Evolutionary conservation across 1,140 invertebrate genomes (phyloP).

Genomic region (Zaprionus inermis): DNA sequence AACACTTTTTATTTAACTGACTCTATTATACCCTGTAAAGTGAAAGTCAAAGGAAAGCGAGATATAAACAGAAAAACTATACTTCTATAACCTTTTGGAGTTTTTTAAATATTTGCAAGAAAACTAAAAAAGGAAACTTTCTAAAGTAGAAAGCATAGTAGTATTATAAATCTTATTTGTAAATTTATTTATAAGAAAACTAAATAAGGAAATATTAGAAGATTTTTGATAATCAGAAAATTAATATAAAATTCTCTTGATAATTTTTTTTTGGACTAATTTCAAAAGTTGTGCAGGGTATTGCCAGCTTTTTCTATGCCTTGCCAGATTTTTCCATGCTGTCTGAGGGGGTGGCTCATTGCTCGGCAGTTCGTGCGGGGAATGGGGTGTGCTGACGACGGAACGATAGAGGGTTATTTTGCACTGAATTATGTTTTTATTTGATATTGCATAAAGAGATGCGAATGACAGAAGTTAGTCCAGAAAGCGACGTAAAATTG

Average conservation of each 20-base stretch:
- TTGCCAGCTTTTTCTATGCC: background rate
- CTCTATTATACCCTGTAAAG: constrained; percentile 35
- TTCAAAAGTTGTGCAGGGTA: constrained; percentile 18
- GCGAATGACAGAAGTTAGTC: constrained; percentile 59
- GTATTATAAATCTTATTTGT: too few species aligned
- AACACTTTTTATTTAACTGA: constrained; percentile 31
- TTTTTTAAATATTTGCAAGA: too few species aligned
- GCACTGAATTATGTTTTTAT: constrained; percentile 69
- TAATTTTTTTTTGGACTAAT: too few species aligned
- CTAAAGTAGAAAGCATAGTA: too few species aligned
- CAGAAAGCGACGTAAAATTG: constrained; percentile 70
- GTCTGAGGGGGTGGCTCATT: constrained; percentile 38
- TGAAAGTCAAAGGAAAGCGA: background rate
- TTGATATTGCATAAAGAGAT: constrained; percentile 61
- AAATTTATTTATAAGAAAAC: too few species aligned
- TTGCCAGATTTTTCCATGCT: background rate
- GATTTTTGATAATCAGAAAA: too few species aligned
- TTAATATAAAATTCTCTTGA: too few species aligned
- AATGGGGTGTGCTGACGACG: constrained; percentile 27
- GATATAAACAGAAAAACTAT: background rate
- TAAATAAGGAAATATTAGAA: too few species aligned
- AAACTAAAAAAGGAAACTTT: too few species aligned
- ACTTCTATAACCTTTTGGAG: too few species aligned
- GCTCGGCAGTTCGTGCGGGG: background rate
- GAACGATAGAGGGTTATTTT: constrained; percentile 61